A percentile compares a stretch with the other conserved stretches of the same genome.
phyloP scores from a whole-genome alignment of 92 coral and sea anemone species.

The Scolanthus callimorphus region DNA sequence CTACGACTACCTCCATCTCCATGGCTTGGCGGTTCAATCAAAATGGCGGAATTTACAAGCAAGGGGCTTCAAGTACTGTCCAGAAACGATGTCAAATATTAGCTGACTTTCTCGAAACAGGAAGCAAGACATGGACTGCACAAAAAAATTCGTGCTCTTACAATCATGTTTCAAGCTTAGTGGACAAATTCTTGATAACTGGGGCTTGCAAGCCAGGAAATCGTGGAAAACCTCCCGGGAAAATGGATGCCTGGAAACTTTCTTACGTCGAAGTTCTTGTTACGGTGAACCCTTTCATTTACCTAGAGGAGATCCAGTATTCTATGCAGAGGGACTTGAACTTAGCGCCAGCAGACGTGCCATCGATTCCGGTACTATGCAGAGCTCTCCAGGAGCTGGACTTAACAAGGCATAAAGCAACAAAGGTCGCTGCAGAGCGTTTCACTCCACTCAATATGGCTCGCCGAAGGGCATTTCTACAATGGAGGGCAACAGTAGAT shows the following conservation, averaged over 20 bases:
- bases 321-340: conserved; percentile 18
- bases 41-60: conserved; percentile 24
- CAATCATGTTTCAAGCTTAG: conserved; percentile 18
- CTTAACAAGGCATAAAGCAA: conserved; percentile 24
- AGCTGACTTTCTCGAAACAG: conserved; percentile 5
- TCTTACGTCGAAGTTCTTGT: conserved; percentile 39
- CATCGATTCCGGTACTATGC: conserved; percentile 30
- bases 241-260: conserved; percentile 22
- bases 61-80: conserved; percentile 17
- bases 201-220: conserved; percentile 29
- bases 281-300: conserved; percentile 28
- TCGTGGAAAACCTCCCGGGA: conserved; percentile 34
- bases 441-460: conserved; percentile 12
- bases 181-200: conserved; percentile 27
- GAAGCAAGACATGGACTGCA: conserved; percentile 21
- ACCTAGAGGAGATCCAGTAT: conserved; percentile 22
- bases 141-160: conserved; percentile 6
- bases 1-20: too few relatives aligned
- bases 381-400: conserved; percentile 13
- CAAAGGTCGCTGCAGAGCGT: conserved; percentile 21
- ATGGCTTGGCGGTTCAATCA: conserved; percentile 27
- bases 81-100: conserved; percentile 36
- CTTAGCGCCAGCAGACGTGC: conserved; percentile 15
- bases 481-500: conserved; percentile 23
- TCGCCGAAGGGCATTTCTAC: conserved; percentile 16